Base-by-base conservation (phyloP, 1,140 invertebrate genomes). In the Eulimnadia texana region DNA sequence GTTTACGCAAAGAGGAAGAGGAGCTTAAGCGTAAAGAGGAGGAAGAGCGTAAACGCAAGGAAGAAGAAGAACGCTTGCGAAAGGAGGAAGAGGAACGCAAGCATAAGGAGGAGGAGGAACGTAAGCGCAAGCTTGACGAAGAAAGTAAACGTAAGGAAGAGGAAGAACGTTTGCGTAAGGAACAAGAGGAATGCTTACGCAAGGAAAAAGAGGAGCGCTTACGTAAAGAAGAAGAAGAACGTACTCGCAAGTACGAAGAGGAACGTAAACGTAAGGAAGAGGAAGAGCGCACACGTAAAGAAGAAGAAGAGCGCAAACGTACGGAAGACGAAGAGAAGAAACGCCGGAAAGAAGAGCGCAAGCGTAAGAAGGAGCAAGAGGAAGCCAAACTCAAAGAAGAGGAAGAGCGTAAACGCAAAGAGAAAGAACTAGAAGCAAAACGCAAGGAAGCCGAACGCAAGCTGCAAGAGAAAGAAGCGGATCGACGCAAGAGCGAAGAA, bases 321-420 rank as follows among this genome's bases (percentile, higher is more conserved):
- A 68, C 69, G 24, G 62, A 72, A 56, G 59, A 28, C 64, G 63
- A 59, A 63, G 13, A 68, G 60, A 52, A 63, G 24, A 63, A 66
- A 62, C 52, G 63, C 66, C n/a, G n/a, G n/a, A 64, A 64, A 55
- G 60, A 66, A 9, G 6, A 42, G 33, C 6, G 33, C 6, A 42
- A 64, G 61, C 60, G 64, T 66, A 55, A 64, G 24, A 47, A 64
- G 58, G 63, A 58, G 60, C 61, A 63, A 67, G 65, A 65, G 58
- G 6, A 47, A 53, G 68, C 60, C 58, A 63, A 67, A 58, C 62
- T 62, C 60, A 62, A 64, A 60, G 64, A 64, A 58, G 64, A 63
- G 61, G 58, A 63, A 63, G 42, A 33, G 58, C 58, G 66, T 64
- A 60, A 64, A 49, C 61, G 60, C 61, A 61, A 67, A 53, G 67